A percentile compares a stretch with the other conserved stretches of the same genome.
Evolutionary conservation across 2,888 invertebrate species (phyloP).

Genomic region (Fissipunctia ypsillon): DNA sequence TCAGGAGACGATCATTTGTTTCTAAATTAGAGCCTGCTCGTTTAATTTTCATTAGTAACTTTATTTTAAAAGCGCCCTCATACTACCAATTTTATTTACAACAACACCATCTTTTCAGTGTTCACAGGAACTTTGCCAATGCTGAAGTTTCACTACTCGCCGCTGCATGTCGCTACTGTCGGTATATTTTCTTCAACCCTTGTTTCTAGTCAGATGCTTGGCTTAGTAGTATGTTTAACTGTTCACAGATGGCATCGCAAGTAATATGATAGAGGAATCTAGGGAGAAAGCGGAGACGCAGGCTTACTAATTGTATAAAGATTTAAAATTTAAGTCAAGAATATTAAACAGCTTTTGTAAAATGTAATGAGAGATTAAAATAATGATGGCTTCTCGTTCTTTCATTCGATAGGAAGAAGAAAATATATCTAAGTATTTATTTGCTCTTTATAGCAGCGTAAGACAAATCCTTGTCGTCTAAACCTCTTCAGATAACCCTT

Average conservation of each 20-base stretch:
- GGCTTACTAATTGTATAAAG: not conserved
- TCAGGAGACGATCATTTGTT: not conserved
- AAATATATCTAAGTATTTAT: not conserved
- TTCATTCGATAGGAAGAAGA: not conserved
- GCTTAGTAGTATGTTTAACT: not conserved
- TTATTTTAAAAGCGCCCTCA: not conserved
- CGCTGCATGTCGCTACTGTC: conserved; percentile 47
- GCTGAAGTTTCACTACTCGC: conserved; percentile 64
- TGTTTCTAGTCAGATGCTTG: not conserved
- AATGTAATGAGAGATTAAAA: not conserved
- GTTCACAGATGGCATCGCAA: conserved; percentile 43
- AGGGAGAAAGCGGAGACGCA: not conserved
- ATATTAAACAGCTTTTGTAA: not conserved
- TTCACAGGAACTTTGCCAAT: conserved; percentile 4
- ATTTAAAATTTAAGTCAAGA: not conserved
- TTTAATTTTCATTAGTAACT: not conserved
- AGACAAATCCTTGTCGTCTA: not conserved
- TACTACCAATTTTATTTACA: not conserved
- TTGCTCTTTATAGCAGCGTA: not conserved
- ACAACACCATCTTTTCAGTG: conserved; percentile 46
- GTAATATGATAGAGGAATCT: not conserved
- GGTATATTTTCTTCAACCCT: conserved; percentile 32
- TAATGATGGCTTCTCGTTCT: not conserved
- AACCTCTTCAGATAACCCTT: conserved; percentile 5
- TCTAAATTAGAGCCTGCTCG: not conserved